These are phyloP conservation scores for Silurus aristotelis DNA, from an alignment of 2,797 vertebrate genomes.

Conservation along the genomic window DNA sequence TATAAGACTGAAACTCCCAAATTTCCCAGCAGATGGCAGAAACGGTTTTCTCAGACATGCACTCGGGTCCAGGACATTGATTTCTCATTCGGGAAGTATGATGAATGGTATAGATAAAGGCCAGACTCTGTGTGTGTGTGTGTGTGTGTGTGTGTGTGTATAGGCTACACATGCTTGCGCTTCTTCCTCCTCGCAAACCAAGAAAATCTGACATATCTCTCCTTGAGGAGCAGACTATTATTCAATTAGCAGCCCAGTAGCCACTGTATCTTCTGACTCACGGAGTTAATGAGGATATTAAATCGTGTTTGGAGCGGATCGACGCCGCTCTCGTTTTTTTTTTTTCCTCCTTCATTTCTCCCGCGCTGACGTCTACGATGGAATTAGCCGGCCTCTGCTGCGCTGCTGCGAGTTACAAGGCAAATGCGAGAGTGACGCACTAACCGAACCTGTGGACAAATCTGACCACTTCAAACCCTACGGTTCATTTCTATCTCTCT, in stretches of 20 bases:
- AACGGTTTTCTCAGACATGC: neutral
- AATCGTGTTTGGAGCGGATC: slow-evolving; percentile 43
- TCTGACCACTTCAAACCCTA: slow-evolving; percentile 20
- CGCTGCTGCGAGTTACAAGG: slow-evolving; percentile 51
- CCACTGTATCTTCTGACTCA: slow-evolving; percentile 55
- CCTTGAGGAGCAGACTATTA: slow-evolving; percentile 34
- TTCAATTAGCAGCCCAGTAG: slow-evolving; percentile 43
- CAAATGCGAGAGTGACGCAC: slow-evolving; percentile 61
- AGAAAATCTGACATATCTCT: slow-evolving; percentile 33
- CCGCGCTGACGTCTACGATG: slow-evolving; percentile 55
- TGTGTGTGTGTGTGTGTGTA: neutral
- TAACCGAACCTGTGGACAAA: slow-evolving; percentile 36
- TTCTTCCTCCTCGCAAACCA: slow-evolving; percentile 29
- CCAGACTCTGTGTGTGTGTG: slow-evolving; percentile 12
- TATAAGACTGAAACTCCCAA: neutral
- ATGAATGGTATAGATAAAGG: slow-evolving; percentile 18
- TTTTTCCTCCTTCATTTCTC: slow-evolving; percentile 31
- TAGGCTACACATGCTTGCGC: slow-evolving; percentile 27
- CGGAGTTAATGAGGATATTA: slow-evolving; percentile 51
- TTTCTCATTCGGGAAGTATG: slow-evolving; percentile 51
- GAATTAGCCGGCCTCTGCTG: slow-evolving; percentile 53
- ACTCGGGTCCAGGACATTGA: slow-evolving; percentile 1
- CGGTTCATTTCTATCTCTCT: neutral
- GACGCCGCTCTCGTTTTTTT: slow-evolving; percentile 24
- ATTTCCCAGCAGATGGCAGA: slow-evolving; percentile 67